Percentiles rank a stretch among this genome's conserved stretches.
Evolutionary conservation across 2,113 vertebrate genomes (phyloP).

Genomic region (Anseranas semipalmata): DNA sequence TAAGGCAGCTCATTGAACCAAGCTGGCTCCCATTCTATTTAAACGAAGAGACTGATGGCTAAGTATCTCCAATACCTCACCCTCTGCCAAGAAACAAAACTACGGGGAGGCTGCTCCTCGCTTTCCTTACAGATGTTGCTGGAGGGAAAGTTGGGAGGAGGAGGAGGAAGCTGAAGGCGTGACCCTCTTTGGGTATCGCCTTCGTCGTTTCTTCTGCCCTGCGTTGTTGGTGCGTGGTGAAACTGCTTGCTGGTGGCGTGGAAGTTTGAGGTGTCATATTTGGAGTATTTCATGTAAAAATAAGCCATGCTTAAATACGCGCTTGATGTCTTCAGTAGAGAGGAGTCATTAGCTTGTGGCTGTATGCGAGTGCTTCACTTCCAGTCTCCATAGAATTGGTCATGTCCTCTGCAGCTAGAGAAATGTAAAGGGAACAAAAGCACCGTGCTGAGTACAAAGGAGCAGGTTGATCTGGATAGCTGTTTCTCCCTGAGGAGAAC

Average conservation of each 20-base stretch:
- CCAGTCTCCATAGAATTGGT: neutral
- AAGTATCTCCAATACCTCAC: neutral
- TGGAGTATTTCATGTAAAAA: neutral
- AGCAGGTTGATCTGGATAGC: neutral
- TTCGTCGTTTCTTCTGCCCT: fast-evolving
- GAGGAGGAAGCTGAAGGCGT: neutral
- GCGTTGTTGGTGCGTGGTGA: neutral
- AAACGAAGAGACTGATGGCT: neutral
- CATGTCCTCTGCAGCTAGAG: neutral
- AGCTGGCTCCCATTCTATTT: neutral
- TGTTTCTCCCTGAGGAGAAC: neutral
- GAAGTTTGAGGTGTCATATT: fast-evolving
- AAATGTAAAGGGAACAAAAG: neutral
- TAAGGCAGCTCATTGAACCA: neutral
- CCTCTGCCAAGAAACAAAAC: neutral
- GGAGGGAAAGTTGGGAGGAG: neutral
- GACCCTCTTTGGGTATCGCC: neutral
- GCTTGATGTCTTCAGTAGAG: neutral
- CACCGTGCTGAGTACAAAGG: neutral
- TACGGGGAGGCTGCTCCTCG: neutral
- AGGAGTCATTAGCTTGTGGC: neutral
- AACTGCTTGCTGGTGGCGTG: neutral
- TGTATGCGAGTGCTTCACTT: neutral
- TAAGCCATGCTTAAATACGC: fast-evolving
- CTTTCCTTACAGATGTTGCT: neutral